Evolutionary conservation across 2,888 invertebrate genomes (phyloP).

Genomic region (Polymixis flavicincta): DNA sequence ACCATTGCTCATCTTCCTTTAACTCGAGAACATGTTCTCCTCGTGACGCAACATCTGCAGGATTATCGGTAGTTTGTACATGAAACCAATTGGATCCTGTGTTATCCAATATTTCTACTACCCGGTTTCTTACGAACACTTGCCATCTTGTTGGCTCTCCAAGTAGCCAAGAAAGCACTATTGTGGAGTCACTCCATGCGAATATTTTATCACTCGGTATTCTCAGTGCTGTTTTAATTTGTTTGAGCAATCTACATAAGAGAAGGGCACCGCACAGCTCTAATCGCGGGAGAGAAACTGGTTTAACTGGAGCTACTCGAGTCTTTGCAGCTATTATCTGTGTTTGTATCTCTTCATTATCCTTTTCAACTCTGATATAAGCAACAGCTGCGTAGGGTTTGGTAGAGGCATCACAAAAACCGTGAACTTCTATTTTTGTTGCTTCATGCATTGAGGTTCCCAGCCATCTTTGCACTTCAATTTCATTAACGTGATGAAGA

Average conservation of each 20-base stretch:
- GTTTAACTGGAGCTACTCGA: conserved; percentile 34
- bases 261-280: conserved; percentile 44
- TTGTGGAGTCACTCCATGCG: conserved; percentile 32
- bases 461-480: too few species aligned
- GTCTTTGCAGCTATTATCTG: conserved; percentile 31
- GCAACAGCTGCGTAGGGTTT: too few species aligned
- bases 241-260: conserved; percentile 25
- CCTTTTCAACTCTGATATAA: conserved; percentile 5
- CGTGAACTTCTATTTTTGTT: too few species aligned
- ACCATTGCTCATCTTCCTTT: too few species aligned
- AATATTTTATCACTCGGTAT: conserved; percentile 19
- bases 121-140: conserved; percentile 21
- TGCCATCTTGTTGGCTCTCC: conserved; percentile 30
- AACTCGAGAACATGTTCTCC: too few species aligned
- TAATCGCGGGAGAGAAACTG: conserved; percentile 31
- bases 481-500: too few species aligned
- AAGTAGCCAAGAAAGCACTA: conserved; percentile 22
- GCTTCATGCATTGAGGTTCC: too few species aligned
- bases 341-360: neutral
- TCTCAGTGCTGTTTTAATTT: conserved; percentile 27
- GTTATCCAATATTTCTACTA: conserved; percentile 35
- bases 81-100: too few species aligned
- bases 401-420: too few species aligned
- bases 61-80: too few species aligned
- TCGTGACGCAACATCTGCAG: too few species aligned